Evolutionary conservation across 2,888 invertebrate genomes (phyloP).

Genomic region (Vanessa cardui): DNA sequence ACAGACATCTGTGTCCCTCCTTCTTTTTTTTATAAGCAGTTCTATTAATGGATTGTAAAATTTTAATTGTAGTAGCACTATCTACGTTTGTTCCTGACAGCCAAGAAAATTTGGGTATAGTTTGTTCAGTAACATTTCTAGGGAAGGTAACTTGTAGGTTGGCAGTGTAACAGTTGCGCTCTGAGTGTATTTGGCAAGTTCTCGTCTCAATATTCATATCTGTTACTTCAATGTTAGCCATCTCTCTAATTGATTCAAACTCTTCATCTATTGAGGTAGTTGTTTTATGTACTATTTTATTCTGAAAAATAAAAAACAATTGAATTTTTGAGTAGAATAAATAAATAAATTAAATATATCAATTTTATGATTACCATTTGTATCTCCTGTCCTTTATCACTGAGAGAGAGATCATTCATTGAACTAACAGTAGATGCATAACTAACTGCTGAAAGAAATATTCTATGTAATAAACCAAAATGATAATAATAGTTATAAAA

Average conservation of each 20-base stretch:
- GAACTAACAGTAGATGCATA: constrained; percentile 74
- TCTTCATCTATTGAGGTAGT: constrained; percentile 75
- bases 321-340: background rate
- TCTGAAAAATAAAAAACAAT: constrained; percentile 49
- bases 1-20: constrained; percentile 92
- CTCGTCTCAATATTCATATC: constrained; percentile 84
- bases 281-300: constrained; percentile 62
- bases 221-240: constrained; percentile 79
- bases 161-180: constrained; percentile 79
- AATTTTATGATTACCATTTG: constrained; percentile 58
- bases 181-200: constrained; percentile 83
- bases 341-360: background rate
- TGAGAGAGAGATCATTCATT: constrained; percentile 63
- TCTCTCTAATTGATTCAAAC: constrained; percentile 77
- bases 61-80: constrained; percentile 86
- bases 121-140: constrained; percentile 71
- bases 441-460: constrained; percentile 64
- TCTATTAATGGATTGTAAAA: constrained; percentile 91
- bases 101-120: constrained; percentile 79
- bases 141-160: constrained; percentile 85
- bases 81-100: constrained; percentile 84
- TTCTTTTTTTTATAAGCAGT: constrained; percentile 92
- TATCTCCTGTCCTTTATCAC: constrained; percentile 68
- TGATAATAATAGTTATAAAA: constrained; percentile 3
- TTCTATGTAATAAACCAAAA: constrained; percentile 7